These are phyloP conservation scores for Hypothenemus hampei DNA, from an alignment of 1,140 invertebrate genomes.

Conservation along the genomic window DNA sequence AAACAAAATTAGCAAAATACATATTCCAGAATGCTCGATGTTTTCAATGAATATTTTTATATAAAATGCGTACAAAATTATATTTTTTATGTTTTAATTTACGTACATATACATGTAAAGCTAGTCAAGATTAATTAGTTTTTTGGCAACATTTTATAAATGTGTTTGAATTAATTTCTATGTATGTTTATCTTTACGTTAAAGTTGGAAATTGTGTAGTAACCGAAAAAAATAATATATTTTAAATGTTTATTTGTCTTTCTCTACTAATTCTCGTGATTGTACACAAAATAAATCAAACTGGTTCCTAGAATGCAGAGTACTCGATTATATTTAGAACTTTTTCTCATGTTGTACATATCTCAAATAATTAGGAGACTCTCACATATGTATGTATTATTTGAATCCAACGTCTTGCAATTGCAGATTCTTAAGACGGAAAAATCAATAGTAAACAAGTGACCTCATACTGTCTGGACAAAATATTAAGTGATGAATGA, in stretches of 20 bases:
- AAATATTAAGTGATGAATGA: constrained; percentile 6
- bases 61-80: too few relatives aligned
- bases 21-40: too few relatives aligned
- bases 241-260: constrained; percentile 14
- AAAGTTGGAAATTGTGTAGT: constrained; percentile 1
- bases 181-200: constrained; percentile 6
- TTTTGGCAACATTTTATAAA: constrained; percentile 17
- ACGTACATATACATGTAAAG: too few relatives aligned
- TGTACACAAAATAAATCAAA: constrained; percentile 1
- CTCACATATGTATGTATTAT: too few relatives aligned
- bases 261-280: not conserved
- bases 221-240: constrained; percentile 13
- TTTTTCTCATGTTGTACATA: too few relatives aligned
- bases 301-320: not conserved
- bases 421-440: too few relatives aligned
- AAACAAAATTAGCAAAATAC: too few relatives aligned
- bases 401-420: too few relatives aligned
- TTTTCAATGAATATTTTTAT: too few relatives aligned
- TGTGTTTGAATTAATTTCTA: constrained; percentile 7
- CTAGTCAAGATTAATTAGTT: constrained; percentile 11
- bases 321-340: not conserved
- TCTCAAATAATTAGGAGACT: too few relatives aligned
- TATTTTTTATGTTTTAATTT: too few relatives aligned
- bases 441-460: not conserved
- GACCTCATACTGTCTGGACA: constrained; percentile 13